These are phyloP conservation scores for Camelus dromedarius DNA, from an alignment of 2,113 vertebrate species.

Conservation along the genomic window DNA sequence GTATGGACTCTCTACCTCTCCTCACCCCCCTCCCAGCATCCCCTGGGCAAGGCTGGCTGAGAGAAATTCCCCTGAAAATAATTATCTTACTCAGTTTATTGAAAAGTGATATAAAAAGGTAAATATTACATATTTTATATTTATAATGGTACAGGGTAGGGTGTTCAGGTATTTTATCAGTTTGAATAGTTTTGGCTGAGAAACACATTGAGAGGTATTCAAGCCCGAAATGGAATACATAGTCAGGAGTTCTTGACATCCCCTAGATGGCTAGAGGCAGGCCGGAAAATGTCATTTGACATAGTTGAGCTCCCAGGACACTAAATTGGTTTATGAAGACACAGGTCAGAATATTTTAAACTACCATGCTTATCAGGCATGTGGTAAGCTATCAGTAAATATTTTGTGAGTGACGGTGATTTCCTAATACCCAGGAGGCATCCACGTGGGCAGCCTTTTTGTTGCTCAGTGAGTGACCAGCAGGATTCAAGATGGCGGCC, in stretches of 20 bases:
- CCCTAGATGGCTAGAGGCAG: not conserved
- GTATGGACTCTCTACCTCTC: not conserved
- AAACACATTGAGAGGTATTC: not conserved
- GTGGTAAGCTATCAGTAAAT: not conserved
- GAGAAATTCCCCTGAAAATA: not conserved
- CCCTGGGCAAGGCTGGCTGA: not conserved
- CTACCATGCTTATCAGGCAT: not conserved
- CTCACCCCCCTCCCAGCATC: not conserved
- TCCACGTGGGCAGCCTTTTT: not conserved
- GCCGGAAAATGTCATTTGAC: not conserved
- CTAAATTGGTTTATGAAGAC: not conserved
- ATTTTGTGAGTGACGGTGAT: not conserved
- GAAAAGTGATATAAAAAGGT: not conserved
- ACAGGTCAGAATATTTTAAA: not conserved
- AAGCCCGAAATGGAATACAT: not conserved
- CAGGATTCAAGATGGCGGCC: not conserved
- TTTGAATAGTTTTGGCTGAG: not conserved
- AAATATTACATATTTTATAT: not conserved
- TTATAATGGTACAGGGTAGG: not conserved
- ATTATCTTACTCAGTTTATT: not conserved
- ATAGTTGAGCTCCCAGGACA: not conserved
- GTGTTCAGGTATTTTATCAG: not conserved
- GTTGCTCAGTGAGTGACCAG: not conserved
- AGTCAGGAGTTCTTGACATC: not conserved
- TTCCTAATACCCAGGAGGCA: not conserved